Percentiles rank a stretch among this genome's conserved stretches.
These are phyloP conservation scores for Fopius arisanus DNA, from an alignment of 1,140 invertebrate species.

Conservation along the genomic window DNA sequence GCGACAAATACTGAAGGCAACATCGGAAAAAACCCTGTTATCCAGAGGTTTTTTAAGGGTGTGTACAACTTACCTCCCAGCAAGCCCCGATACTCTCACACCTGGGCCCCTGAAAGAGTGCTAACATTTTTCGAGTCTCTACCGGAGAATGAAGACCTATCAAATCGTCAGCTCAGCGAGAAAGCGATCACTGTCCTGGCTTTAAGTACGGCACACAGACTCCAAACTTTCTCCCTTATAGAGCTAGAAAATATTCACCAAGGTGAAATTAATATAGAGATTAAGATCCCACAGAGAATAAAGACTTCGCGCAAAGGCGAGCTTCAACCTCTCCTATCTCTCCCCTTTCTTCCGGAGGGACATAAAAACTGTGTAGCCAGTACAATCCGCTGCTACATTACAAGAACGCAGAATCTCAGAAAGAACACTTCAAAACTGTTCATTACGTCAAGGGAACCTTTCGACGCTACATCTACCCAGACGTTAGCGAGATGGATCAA, in stretches of 20 bases:
- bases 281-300: slow-evolving; percentile 17
- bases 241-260: slow-evolving; percentile 5
- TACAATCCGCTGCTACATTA: not conserved
- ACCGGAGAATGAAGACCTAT: not conserved
- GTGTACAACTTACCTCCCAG: slow-evolving; percentile 13
- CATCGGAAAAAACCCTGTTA: not conserved
- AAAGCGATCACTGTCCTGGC: slow-evolving; percentile 15
- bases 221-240: slow-evolving; percentile 28
- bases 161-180: slow-evolving; percentile 1
- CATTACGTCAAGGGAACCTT: not conserved
- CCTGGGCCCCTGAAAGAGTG: slow-evolving; percentile 7
- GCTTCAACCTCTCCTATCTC: slow-evolving; percentile 14
- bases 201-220: slow-evolving; percentile 23
- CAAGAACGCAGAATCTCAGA: not conserved
- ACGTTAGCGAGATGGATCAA: slow-evolving; percentile 12
- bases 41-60: slow-evolving; percentile 15
- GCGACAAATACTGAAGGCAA: not conserved
- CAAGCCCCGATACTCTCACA: slow-evolving; percentile 14
- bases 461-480: not conserved
- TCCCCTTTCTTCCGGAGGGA: slow-evolving; percentile 14
- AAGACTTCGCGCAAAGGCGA: slow-evolving; percentile 20
- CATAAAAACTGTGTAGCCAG: slow-evolving; percentile 12
- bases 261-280: not conserved
- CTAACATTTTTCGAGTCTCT: not conserved
- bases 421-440: slow-evolving; percentile 6